Base-by-base conservation (phyloP, 2,113 vertebrate genomes). In the Panthera tigris region DNA sequence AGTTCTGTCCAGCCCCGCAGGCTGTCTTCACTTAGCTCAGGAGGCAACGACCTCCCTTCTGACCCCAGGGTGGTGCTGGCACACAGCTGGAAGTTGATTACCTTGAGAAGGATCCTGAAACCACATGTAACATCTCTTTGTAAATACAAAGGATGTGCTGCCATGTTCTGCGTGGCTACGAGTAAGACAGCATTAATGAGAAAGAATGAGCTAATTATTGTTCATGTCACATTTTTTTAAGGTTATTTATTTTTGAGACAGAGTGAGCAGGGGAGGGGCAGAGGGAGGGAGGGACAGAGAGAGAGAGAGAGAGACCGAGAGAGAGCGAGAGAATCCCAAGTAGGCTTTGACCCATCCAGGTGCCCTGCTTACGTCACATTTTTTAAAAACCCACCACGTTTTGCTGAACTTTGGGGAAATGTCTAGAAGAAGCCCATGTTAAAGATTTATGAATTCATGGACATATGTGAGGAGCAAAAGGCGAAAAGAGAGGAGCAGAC, bases 381-480 rank as follows among this genome's bases (percentile, higher is more conserved):
- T 57, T 36, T 21, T 23, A 66, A 36, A 66, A 74, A 83, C 50
- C 5, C 3, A 33, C 48, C n/a, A 31, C 57, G 69, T 27, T 87
- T 81, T 83, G 76, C 86, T 92, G 57, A 50, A 11, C 48, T 95
- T 92, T 36, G 96, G 81, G 80, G 73, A 97, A 92, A 68, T 41
- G 48, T 80, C 48, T 90, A 91, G 82, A 95, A 97, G 84, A 86
- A 83, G 68, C 48, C 91, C n/a, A 74, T 97, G n/a, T 98, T 92
- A 93, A 91, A 89, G 27, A 45, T 93, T 94, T 92, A 97, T 89
- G 74, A 95, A 80, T 78, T 73, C 0, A 73, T 19, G 29, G 84
- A 65, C 36, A 36, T 8, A 50, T 18, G 29, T 31, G 84, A 65
- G 76, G 61, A 96, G 79, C 10, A n/a, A 31, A 71, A 57, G 63